A percentile compares a stretch with the other conserved stretches of the same genome.
Conservation (phyloP, 2,797 vertebrate genomes). For the Malacoctenus gilli region DNA sequence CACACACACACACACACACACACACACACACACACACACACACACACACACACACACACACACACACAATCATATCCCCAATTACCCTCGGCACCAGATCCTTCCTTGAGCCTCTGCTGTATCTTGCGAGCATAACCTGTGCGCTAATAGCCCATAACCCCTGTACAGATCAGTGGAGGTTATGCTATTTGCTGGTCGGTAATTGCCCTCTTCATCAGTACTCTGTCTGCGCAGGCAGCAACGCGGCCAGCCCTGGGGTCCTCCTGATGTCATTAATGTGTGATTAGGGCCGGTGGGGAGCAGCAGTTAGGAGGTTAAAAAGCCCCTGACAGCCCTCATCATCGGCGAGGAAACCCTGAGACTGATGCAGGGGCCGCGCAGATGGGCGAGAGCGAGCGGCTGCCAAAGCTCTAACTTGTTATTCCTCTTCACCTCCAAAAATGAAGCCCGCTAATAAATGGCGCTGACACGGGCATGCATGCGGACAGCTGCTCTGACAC, state of each 20-base stretch:
- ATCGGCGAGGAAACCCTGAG: slow-evolving; percentile 98
- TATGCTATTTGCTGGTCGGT: slow-evolving; percentile 73
- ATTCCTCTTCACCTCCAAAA: slow-evolving; percentile 96
- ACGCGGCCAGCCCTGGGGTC: slow-evolving; percentile 91
- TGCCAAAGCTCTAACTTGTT: slow-evolving; percentile 97
- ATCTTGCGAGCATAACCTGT: slow-evolving; percentile 71
- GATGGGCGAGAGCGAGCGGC: slow-evolving; percentile 89
- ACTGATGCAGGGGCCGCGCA: slow-evolving; percentile 93
- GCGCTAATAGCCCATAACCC: slow-evolving; percentile 74
- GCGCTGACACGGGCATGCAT: slow-evolving; percentile 39
- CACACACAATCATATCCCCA: slow-evolving; percentile 38
- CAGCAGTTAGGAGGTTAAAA: slow-evolving; percentile 99
- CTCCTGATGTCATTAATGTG: slow-evolving; percentile 99
- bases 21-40: too few species aligned
- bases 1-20: neutral
- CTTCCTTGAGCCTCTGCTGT: slow-evolving; percentile 64
- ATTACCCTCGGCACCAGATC: slow-evolving; percentile 65
- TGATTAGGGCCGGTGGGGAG: slow-evolving; percentile 99
- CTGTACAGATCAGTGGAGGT: slow-evolving; percentile 73
- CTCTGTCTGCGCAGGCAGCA: slow-evolving; percentile 93
- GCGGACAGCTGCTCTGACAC: slow-evolving; percentile 24
- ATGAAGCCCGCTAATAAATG: slow-evolving; percentile 68
- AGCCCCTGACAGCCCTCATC: slow-evolving; percentile 99
- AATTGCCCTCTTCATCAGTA: slow-evolving; percentile 92
- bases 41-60: slow-evolving; percentile 5